Base-by-base conservation (phyloP, 2,797 vertebrate species). In the Siniperca undulata region DNA sequence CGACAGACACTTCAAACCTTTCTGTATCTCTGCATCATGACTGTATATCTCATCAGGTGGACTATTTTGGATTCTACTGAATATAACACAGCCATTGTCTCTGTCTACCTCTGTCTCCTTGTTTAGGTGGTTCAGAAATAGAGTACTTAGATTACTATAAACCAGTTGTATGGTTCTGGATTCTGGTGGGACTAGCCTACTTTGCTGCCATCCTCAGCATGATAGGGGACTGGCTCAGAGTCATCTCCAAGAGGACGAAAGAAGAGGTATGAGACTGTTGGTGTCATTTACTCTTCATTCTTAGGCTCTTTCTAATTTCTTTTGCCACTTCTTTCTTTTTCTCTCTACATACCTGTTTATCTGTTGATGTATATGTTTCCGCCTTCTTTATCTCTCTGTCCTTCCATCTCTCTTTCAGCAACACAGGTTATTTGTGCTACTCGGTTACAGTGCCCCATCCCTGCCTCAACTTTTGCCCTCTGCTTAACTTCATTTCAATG, bases 81-180 rank as follows among this genome's bases (percentile, higher is more conserved):
- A 42, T 55, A 12, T 55, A 19, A 76, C 7, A 59, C 38, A 52
- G 11, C 22, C 38, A 22, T 3, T 44, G 60, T 79, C 17, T 78
- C 46, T 66, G 46, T 69, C 20, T 77, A 12, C 52, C 24, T 84
- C 42, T 75, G 60, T 84, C 24, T 86, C 7, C 65, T 9, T 70
- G 48, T 92, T 46, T 87, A 99, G 98, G 97, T 42, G 97, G 98
- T 2, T 97, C 97, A 5, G 98, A 99, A 82, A 97, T 99, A 69
- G 97, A 98, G 56, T 99, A 99, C 68, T 87, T 97, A 79, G 97
- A 98, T 91, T 97, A 97, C 91, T 99, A 99, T 64, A 99, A 99
- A 86, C 98, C 98, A 9, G 95, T 97, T 2, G 98, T 99, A 30
- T 99, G 97, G 98, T 99, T 99, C 86, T 99, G 98, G 98, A 99